Conservation (phyloP, 2,888 invertebrate genomes). For the Syrista parreyssii region DNA sequence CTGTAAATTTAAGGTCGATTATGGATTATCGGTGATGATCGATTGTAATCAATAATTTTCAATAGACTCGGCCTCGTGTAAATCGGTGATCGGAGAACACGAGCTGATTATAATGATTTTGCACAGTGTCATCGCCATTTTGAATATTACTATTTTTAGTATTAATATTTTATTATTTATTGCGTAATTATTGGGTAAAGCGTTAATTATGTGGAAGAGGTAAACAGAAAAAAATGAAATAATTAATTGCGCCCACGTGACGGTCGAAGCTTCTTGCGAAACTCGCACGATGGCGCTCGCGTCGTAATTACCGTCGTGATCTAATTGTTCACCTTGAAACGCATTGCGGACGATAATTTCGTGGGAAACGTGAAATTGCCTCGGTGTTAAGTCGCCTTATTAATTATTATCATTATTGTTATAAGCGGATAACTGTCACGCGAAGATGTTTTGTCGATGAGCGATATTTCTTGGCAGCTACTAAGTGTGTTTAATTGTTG, state of each 20-base stretch:
- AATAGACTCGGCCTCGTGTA: neutral
- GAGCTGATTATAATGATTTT: neutral
- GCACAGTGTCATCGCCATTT: neutral
- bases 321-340: neutral
- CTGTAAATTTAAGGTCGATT: no score
- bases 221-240: neutral
- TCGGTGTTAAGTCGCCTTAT: neutral
- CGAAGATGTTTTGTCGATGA: neutral
- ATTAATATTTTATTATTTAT: neutral
- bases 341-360: conserved; percentile 41
- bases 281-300: neutral
- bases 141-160: neutral
- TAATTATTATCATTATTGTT: neutral
- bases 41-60: neutral
- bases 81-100: neutral
- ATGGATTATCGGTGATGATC: neutral
- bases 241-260: neutral
- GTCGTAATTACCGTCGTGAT: neutral
- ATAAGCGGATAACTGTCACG: neutral
- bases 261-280: neutral
- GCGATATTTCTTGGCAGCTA: conserved; percentile 1
- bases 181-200: neutral
- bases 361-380: conserved; percentile 42
- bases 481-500: no score
- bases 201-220: neutral